Base-by-base conservation (phyloP, 2,113 vertebrate species). In the Calyptomena viridis region DNA sequence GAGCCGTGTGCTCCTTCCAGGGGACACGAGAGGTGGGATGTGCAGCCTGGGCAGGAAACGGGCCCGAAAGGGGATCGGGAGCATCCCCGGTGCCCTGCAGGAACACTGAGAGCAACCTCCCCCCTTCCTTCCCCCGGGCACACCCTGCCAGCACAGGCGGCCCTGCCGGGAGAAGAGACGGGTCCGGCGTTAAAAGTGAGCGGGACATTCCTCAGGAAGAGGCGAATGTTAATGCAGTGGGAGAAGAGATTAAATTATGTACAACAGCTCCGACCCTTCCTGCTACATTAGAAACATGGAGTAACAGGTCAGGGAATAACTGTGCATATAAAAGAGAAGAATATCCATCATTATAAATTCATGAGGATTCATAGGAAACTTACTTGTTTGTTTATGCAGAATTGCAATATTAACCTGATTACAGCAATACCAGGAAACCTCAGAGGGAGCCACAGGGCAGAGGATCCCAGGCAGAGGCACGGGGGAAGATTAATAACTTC, bases 371-470 rank as follows among this genome's bases (percentile, higher is more conserved):
- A 66, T 27, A 83, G 62, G 69, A 87, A 94, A 85, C 55, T 33
- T 14, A 28, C 46, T 72, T 73, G 87, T 91, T 95, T 95, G 82
- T 86, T 93, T 94, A 74, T 86, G 85, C 75, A 67, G 85, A 94
- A 19, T 35, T 55, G 84, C 76, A 80, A 87, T 85, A 80, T 87
- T 80, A 92, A 95, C 89, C 90, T 76, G 68, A 90, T 93, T 83
- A 89, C 39, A 44, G 46, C 66, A 50, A 31, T 52, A 74, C 35
- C 67, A 37, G 93, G 86, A 92, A 78, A 30, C 22, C 66, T 91
- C 89, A 12, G n/a, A 84, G 74, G 79, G 17, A 78, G 68, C 60
- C 91, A 50, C 0, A 21, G 90, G 87, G 84, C 90, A 90, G 86
- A 71, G 9, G 5, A 73, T 75, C 28, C 69, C 9, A 35, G 87